Evolutionary conservation across 2,888 invertebrate genomes (phyloP), one percentile per base, ranked within the genome.

Genomic region (Hypolimnas misippus): DNA sequence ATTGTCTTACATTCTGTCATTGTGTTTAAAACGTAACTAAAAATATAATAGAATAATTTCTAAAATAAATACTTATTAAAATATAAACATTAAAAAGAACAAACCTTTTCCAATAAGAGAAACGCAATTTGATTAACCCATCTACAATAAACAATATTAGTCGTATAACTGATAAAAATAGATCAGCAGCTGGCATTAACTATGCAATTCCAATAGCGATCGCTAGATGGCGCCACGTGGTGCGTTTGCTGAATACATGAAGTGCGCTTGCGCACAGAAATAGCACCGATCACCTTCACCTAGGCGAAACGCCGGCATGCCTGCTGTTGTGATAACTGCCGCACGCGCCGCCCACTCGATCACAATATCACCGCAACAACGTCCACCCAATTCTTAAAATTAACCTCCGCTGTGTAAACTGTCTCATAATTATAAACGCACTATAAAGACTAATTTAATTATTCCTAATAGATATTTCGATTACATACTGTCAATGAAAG

Each of bases 261-360:
- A 65, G 79, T 29, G 50, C 84, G 87, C 84, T 83, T 84, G 87
- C 84, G 88, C 83, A 84, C 90, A 74, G 78, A 90, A 92, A 92
- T 92, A 92, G 89, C 77, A 74, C 73, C 77, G 81, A 88, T 91
- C 87, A 91, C 91, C 91, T 92, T 91, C 92, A 91, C 91, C 91
- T 91, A 89, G 89, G 85, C 68, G 76, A 79, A 77, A 74, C 69
- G 75, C 70, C 76, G 72, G 74, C 77, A 76, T 77, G 73, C 70
- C 52, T 70, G 70, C 66, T 76, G 71, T 77, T 80, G 70, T 82
- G 82, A 80, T 82, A 79, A 57, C 40, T 60, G 44, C 55, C 51
- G 76, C 76, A 75, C 70, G 68, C 70, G 65, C 71, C 67, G 73
- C 75, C 73, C 75, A 65, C 57, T 51, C 51, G 50, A 57, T 65